Base-by-base conservation (phyloP, 1,140 invertebrate species). In the Coelopa frigida region DNA sequence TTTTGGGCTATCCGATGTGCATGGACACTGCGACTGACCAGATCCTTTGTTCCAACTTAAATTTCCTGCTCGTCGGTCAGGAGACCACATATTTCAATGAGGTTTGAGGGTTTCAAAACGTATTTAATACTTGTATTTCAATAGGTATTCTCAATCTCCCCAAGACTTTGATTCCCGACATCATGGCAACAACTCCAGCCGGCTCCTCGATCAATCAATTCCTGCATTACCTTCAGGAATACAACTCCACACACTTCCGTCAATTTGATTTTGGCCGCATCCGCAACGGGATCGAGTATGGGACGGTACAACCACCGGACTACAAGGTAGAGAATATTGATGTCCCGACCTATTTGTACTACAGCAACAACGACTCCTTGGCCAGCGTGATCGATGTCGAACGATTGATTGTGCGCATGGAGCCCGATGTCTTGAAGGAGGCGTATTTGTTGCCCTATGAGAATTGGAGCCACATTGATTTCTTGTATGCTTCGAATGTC, bases 391-490 rank as follows among this genome's bases (percentile, higher is more conserved):
- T 79, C 63, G 82, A 87, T 59, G 77, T 86, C 2, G 62, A 74
- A 32, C 68, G 57, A 52, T 68, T 84, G 4, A 57, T 62, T 6
- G 57, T 50, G n/a, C 37, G 20, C 7, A 50, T 62, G 48, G 44
- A 49, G 12, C 54, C 55, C 0, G 37, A 12, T 1, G 27, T 53
- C 0, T 18, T 62, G 3, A 54, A 27, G 21, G 48, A 50, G 0
- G 57, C 59, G 0, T 62, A 62, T 37, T 58, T 73, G 54, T 70
- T 85, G 6, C 73, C 77, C 0, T 68, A 76, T 42, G 58, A 68
- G 3, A 69, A 77, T 33, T 87, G 83, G 70, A 84, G 80, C 58
- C 81, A 85, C 55, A 72, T 84, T 49, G 83, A 86, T 67, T 86
- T 84, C 70, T 73, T 79, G 47, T 83, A 77, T 71, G 82, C 78